Base-by-base conservation (phyloP, 2,797 vertebrate species). In the Malacoraja senta region DNA sequence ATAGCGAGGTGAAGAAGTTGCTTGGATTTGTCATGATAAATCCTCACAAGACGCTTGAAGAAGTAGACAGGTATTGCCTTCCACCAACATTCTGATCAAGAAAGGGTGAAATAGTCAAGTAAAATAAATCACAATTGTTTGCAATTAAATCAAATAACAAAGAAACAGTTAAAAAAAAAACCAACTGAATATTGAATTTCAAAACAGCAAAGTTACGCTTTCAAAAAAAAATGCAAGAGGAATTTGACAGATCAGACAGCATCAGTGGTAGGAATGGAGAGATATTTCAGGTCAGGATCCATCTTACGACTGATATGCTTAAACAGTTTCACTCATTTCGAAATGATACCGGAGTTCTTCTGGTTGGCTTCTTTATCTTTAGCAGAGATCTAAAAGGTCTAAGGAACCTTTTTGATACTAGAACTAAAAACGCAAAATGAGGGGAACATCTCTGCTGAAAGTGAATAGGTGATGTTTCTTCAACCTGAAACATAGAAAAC, bases 41-140 rank as follows among this genome's bases (percentile, higher is more conserved):
- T 4, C 38, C 1, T 7, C 90, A 92, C 90, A 8, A 92, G 90
- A 13, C 72, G 35, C 13, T 0, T 19, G 38, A 76, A 76, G 71
- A 8, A 29, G 2, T 76, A 7, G 4, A 26, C 1, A 92, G 90
- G 35, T 38, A 92, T 72, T 76, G 90, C 53, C 15, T 26, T 44
- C 90, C 90, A 92, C 90, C 65, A 92, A 71, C 68, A 92, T n/a
- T 92, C 90, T 92, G 29, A 24, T 92, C 68, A 92, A 92, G 90
- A 92, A n/a, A 53, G 35, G 21, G 68, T 1, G 10, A 32, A 74
- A 13, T 38, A 4, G 32, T 71, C 19, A 72, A 6, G 24, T 24
- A 8, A 74, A 74, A 91, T 74, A 44, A 91, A 74, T 15, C 24
- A n/a, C 26, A 76, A 4, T 53, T 53, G 44, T 53, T 53, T 53